Percentiles rank a stretch among this genome's conserved stretches.
Evolutionary conservation across 2,113 vertebrate species (phyloP).

Genomic region (Uria aalge): DNA sequence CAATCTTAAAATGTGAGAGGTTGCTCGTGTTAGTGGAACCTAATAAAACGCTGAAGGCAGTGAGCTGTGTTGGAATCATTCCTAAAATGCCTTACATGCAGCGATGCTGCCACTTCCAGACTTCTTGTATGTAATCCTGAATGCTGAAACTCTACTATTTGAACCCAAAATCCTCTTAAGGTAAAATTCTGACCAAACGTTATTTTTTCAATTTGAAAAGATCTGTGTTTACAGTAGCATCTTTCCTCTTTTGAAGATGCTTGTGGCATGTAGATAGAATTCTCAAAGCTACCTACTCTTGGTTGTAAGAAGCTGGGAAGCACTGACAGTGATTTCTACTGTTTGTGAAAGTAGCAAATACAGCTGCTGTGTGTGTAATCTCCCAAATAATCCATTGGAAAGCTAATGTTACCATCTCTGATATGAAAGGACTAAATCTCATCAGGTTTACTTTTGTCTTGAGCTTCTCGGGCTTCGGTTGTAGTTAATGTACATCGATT

Average conservation of each 20-base stretch:
- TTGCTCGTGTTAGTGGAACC: constrained; percentile 8
- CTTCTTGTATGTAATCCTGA: not conserved
- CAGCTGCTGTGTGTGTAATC: not conserved
- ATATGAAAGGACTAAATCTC: not conserved
- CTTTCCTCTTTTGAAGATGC: not conserved
- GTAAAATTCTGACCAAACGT: constrained; percentile 23
- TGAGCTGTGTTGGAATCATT: constrained; percentile 16
- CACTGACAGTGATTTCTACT: not conserved
- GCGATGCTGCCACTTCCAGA: not conserved
- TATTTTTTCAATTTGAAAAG: not conserved
- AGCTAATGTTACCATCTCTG: not conserved
- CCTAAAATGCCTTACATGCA: constrained; percentile 50
- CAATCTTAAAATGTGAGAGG: not conserved
- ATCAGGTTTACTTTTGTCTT: not conserved
- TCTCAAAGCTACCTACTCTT: not conserved
- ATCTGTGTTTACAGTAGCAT: not conserved
- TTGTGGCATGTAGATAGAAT: not conserved
- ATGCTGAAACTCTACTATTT: not conserved
- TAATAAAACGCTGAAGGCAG: constrained; percentile 5
- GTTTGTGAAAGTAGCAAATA: not conserved
- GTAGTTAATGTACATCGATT: not conserved
- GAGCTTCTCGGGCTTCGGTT: not conserved
- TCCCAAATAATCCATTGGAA: not conserved
- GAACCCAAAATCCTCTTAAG: not conserved
- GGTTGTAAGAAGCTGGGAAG: not conserved